A percentile compares a stretch with the other conserved stretches of the same genome.
Conservation (phyloP, 2,113 vertebrate genomes). For the Anhinga anhinga region DNA sequence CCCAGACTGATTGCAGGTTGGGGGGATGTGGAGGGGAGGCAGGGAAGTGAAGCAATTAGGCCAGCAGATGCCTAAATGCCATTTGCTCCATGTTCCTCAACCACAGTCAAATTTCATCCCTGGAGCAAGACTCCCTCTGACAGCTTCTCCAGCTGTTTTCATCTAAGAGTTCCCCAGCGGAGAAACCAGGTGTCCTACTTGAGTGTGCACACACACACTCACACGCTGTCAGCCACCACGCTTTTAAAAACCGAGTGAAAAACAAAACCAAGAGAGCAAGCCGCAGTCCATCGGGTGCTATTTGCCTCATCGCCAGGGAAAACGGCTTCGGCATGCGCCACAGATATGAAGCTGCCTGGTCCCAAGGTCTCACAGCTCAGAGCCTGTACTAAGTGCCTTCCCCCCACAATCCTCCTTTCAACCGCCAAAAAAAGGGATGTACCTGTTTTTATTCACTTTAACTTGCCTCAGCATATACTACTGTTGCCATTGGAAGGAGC, state of each 20-base stretch:
- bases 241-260: neutral
- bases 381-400: neutral
- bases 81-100: neutral
- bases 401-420: neutral
- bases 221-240: accelerated
- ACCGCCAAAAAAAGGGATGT: neutral
- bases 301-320: neutral
- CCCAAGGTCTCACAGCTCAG: neutral
- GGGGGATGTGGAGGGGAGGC: neutral
- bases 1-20: neutral
- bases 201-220: too few relatives aligned
- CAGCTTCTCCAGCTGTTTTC: neutral
- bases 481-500: neutral
- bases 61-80: neutral
- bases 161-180: neutral
- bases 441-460: neutral
- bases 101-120: neutral
- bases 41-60: neutral
- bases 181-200: neutral
- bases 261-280: neutral
- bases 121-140: neutral
- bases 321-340: neutral
- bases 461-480: neutral
- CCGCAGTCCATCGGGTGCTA: neutral
- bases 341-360: neutral